Evolutionary conservation across 2,797 vertebrate species (phyloP).

Genomic region (Lacerta bilineata): DNA sequence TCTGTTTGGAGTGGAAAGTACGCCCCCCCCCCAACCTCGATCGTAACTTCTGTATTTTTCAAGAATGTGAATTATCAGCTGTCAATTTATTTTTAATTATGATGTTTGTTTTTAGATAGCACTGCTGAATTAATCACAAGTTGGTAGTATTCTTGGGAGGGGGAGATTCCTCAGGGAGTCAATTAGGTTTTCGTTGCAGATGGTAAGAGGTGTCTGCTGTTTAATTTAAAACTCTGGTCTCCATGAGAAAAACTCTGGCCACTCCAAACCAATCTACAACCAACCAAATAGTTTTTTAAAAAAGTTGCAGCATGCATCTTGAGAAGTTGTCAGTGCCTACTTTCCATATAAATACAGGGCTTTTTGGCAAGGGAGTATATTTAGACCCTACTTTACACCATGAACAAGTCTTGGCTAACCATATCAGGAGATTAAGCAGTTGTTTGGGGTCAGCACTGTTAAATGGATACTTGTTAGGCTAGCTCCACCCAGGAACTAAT

Average conservation of each 20-base stretch:
- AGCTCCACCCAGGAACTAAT: too few species aligned
- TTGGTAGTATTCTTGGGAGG: constrained; percentile 69
- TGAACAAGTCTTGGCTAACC: neutral
- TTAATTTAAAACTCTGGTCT: constrained; percentile 69
- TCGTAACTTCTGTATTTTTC: constrained; percentile 73
- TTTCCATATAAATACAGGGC: neutral
- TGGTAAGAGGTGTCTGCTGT: constrained; percentile 76
- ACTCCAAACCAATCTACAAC: constrained; percentile 46
- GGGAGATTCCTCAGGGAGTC: constrained; percentile 73
- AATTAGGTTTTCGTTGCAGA: constrained; percentile 75
- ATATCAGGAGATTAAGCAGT: neutral
- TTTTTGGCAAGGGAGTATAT: neutral
- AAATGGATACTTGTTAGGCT: too few species aligned
- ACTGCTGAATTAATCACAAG: constrained; percentile 75
- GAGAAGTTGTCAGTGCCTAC: constrained; percentile 45
- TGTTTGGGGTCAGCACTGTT: neutral
- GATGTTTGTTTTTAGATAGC: constrained; percentile 64
- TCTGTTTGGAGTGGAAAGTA: constrained; percentile 68
- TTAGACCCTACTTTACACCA: too few species aligned
- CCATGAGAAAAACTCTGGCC: constrained; percentile 55
- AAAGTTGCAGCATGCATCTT: neutral
- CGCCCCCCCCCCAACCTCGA: constrained; percentile 59
- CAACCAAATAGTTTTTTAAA: constrained; percentile 7
- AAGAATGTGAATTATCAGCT: constrained; percentile 73
- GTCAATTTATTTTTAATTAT: neutral